Conservation (phyloP, 2,797 vertebrate species). For the Lemur catta region DNA sequence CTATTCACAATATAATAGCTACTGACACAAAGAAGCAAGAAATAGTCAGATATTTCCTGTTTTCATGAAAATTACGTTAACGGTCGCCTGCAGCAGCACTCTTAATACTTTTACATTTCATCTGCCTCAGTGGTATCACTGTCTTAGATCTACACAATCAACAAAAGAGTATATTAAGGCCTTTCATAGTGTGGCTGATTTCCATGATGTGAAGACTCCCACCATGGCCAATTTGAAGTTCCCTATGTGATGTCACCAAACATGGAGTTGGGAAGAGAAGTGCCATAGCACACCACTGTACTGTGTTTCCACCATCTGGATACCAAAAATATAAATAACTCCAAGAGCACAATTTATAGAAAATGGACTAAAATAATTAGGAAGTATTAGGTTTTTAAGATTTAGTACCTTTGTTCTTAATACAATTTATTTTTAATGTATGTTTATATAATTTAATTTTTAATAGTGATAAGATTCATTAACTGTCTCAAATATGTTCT, state of each 20-base stretch:
- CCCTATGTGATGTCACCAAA: neutral
- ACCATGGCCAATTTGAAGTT: neutral
- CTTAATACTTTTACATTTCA: neutral
- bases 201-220: neutral
- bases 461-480: neutral
- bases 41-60: neutral
- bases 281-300: accelerated
- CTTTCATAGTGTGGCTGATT: neutral
- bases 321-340: neutral
- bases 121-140: neutral
- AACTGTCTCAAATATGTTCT: neutral
- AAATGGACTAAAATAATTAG: neutral
- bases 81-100: neutral
- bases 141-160: neutral
- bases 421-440: neutral
- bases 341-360: neutral
- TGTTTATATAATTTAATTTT: neutral
- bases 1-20: neutral
- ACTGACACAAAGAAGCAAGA: neutral
- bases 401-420: neutral
- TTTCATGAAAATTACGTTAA: neutral
- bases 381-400: neutral
- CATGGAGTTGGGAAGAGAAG: neutral
- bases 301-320: neutral
- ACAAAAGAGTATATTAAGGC: neutral